These are phyloP conservation scores for Neosalanx taihuensis DNA, from an alignment of 2,797 vertebrate species.

Conservation along the genomic window DNA sequence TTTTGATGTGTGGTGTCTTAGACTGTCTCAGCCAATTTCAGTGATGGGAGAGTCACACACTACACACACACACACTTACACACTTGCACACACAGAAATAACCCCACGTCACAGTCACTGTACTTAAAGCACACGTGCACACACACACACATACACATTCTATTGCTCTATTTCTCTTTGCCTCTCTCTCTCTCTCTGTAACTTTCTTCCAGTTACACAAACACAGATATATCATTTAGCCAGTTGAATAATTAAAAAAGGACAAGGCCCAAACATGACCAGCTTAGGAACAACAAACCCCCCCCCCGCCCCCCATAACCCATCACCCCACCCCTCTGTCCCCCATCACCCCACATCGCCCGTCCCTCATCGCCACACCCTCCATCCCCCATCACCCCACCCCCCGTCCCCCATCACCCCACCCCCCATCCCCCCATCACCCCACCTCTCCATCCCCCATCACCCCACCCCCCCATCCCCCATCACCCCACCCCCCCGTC, in stretches of 20 bases:
- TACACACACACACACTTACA: neutral
- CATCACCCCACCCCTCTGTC: too few relatives aligned
- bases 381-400: too few relatives aligned
- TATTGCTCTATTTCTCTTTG: neutral
- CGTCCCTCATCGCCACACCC: too few relatives aligned
- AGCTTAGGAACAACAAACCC: neutral
- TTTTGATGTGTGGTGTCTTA: constrained; percentile 55
- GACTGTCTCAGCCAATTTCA: constrained; percentile 58
- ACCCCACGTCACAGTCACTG: too few relatives aligned
- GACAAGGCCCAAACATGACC: constrained; percentile 16
- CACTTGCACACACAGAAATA: neutral
- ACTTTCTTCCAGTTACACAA: neutral
- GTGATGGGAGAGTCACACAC: constrained; percentile 43
- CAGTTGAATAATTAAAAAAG: constrained; percentile 24
- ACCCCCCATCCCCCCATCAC: too few relatives aligned
- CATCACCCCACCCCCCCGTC: too few relatives aligned
- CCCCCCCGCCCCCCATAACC: too few relatives aligned
- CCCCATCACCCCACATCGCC: too few relatives aligned
- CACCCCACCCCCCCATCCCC: too few relatives aligned
- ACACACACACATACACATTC: constrained; percentile 11
- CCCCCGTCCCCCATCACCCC: too few relatives aligned
- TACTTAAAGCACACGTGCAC: neutral
- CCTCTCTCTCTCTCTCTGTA: neutral
- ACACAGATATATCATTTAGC: constrained; percentile 14
- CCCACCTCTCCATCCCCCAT: too few relatives aligned